Conservation (phyloP, 2,797 vertebrate genomes). For the Myripristis murdjan region DNA sequence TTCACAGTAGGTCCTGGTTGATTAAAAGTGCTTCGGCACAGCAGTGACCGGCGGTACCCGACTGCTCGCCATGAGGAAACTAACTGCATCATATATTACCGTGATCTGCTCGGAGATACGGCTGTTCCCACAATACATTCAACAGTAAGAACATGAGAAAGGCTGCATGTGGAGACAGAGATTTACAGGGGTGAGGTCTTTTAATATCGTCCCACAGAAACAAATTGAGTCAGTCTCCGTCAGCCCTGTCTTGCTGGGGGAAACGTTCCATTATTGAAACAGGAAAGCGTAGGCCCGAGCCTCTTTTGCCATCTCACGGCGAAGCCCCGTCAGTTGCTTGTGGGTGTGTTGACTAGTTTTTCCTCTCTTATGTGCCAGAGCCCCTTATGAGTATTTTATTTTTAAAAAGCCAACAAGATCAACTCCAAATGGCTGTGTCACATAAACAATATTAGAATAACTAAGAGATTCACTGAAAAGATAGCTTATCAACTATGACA, state of each 20-base stretch:
- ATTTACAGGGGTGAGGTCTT: conserved; percentile 72
- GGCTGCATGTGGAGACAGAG: conserved; percentile 69
- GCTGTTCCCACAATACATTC: conserved; percentile 72
- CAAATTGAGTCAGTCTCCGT: conserved; percentile 44
- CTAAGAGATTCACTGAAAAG: too few species aligned
- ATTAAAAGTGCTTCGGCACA: conserved; percentile 85
- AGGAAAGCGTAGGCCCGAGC: background rate
- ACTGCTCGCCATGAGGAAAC: conserved; percentile 71
- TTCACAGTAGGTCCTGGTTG: conserved; percentile 79
- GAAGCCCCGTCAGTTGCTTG: too few species aligned
- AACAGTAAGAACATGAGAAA: conserved; percentile 68
- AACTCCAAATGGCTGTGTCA: too few species aligned
- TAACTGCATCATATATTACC: conserved; percentile 80
- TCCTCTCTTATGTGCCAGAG: too few species aligned
- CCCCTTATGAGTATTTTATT: too few species aligned
- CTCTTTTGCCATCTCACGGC: too few species aligned
- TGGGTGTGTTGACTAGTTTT: too few species aligned
- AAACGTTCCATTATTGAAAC: background rate
- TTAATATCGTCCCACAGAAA: conserved; percentile 69
- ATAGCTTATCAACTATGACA: too few species aligned
- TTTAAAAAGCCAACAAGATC: too few species aligned
- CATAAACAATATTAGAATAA: too few species aligned
- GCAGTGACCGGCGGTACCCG: conserved; percentile 73
- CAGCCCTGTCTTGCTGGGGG: conserved; percentile 5
- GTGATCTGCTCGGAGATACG: conserved; percentile 63